These are phyloP conservation scores for Drosophila subpulchrella DNA, from an alignment of 1,140 invertebrate genomes.

Conservation along the genomic window DNA sequence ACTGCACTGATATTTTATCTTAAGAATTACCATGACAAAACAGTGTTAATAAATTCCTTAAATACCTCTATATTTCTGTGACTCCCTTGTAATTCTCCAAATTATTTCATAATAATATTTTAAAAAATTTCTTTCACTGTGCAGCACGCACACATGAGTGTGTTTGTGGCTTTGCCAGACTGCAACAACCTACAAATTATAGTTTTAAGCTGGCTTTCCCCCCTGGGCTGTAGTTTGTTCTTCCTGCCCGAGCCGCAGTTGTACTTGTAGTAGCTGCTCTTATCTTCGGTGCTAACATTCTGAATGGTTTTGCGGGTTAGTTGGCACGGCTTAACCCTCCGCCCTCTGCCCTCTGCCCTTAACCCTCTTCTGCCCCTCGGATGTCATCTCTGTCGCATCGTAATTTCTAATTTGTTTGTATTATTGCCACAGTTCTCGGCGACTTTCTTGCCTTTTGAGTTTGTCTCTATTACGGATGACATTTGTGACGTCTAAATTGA, in stretches of 20 bases:
- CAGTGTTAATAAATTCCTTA: too few relatives aligned
- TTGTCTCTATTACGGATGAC: slow-evolving; percentile 49
- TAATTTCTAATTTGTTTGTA: slow-evolving; percentile 73
- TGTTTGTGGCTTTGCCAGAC: slow-evolving; percentile 26
- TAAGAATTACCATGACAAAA: too few relatives aligned
- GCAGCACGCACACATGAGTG: slow-evolving; percentile 9
- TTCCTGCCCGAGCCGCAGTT: background rate
- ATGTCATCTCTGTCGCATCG: slow-evolving; percentile 28
- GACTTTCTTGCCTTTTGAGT: slow-evolving; percentile 43
- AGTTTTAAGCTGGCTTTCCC: slow-evolving; percentile 64
- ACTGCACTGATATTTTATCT: too few relatives aligned
- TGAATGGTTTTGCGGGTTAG: slow-evolving; percentile 52
- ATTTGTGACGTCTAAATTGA: slow-evolving; percentile 49
- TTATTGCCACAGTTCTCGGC: slow-evolving; percentile 46
- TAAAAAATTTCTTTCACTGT: background rate
- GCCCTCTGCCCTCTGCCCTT: background rate
- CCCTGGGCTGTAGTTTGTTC: slow-evolving; percentile 8
- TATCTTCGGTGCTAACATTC: slow-evolving; percentile 69
- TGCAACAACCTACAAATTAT: slow-evolving; percentile 71
- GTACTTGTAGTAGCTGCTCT: slow-evolving; percentile 37
- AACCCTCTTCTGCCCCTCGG: background rate
- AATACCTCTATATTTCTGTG: background rate
- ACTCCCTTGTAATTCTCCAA: too few relatives aligned
- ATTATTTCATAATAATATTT: too few relatives aligned
- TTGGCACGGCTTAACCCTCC: slow-evolving; percentile 17